Evolutionary conservation across 2,797 vertebrate species (phyloP).

Genomic region (Catamblyrhynchus diadema): DNA sequence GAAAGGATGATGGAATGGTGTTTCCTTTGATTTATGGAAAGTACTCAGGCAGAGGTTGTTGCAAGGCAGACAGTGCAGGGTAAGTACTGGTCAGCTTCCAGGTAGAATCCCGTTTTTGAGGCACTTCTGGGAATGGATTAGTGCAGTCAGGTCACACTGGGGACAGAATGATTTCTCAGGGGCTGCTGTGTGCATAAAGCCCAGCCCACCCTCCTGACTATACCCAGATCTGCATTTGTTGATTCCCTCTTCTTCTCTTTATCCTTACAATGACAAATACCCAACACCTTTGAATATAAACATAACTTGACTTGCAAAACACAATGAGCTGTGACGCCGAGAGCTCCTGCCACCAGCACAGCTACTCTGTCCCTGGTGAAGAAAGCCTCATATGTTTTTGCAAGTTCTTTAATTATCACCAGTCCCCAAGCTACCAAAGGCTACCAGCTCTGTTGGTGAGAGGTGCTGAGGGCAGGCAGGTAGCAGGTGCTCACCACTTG

Average conservation of each 20-base stretch:
- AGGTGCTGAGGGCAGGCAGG: background rate
- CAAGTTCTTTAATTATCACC: background rate
- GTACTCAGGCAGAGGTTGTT: background rate
- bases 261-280: background rate
- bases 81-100: background rate
- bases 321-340: fast-evolving
- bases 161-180: background rate
- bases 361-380: background rate
- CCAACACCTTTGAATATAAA: fast-evolving
- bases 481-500: slow-evolving; percentile 83
- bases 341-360: background rate
- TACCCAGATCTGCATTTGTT: background rate
- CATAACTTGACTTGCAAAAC: fast-evolving
- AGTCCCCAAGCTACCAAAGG: background rate
- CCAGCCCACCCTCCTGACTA: background rate
- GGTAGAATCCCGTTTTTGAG: background rate
- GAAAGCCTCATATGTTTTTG: background rate
- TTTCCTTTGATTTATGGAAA: background rate
- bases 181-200: background rate
- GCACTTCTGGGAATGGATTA: background rate
- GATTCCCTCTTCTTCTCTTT: background rate
- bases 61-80: background rate
- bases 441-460: background rate
- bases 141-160: background rate
- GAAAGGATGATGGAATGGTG: background rate